phyloP scores from a whole-genome alignment of 2,113 vertebrate genomes.

The Emberiza fucata region DNA sequence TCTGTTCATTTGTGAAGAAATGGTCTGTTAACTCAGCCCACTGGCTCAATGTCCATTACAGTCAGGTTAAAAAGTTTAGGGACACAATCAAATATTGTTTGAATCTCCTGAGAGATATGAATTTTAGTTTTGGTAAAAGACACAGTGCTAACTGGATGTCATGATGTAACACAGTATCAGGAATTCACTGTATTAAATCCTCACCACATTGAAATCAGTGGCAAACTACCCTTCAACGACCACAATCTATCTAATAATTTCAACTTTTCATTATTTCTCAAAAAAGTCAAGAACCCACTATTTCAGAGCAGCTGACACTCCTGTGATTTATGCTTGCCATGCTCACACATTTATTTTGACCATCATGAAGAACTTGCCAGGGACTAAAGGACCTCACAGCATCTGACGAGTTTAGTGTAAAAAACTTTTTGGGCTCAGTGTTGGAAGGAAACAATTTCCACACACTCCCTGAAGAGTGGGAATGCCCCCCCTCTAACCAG shows the following conservation, averaged over 20 bases:
- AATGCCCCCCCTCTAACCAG: neutral
- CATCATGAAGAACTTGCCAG: neutral
- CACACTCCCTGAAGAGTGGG: neutral
- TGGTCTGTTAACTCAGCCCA: neutral
- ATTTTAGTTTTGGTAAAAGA: neutral
- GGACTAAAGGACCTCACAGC: neutral
- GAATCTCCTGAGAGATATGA: accelerated
- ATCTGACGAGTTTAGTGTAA: neutral
- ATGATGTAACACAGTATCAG: accelerated
- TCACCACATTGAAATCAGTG: neutral
- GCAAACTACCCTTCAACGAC: neutral
- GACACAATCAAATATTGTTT: neutral
- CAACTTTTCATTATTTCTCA: neutral
- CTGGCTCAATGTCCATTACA: neutral
- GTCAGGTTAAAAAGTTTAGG: neutral
- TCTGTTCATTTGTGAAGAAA: neutral
- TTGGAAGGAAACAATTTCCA: neutral
- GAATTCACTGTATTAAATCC: neutral
- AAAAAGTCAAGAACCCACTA: neutral
- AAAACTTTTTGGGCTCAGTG: neutral
- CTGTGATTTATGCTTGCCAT: neutral
- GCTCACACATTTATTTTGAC: neutral
- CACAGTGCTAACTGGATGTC: neutral
- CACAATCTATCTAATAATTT: neutral
- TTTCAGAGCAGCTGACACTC: neutral